Base-by-base conservation (phyloP, 2,797 vertebrate genomes). In the Pampus argenteus region DNA sequence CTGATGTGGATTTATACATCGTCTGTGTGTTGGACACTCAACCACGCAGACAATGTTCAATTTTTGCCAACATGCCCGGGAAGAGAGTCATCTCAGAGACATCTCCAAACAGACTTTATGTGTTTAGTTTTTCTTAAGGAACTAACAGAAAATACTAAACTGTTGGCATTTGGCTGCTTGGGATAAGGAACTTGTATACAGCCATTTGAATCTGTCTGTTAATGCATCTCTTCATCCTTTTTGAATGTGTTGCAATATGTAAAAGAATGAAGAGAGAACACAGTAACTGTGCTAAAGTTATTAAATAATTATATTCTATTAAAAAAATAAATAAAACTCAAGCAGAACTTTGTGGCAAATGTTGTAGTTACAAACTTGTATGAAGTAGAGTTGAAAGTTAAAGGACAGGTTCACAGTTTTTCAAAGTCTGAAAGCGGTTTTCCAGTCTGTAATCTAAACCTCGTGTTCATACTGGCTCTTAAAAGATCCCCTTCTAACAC, bases 1-100 rank as follows among this genome's bases (percentile, higher is more conserved):
- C 58, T 89, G 74, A 90, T 49, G 47, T 5, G 25, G 23, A 62
- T 49, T 14, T 13, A 9, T n/a, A 40, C 13, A 6, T 58, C 15
- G 26, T 69, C 28, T 67, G 23, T 51, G 25, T 68, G 59, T 55
- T 26, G 67, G 64, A 77, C 71, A 48, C 23, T 68, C 17, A 58
- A n/a, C 5, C 47, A 45, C 34, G 11, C 29, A n/a, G 45, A 82
- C 18, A 22, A 7, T 51, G 1, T 50, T 20, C 4, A 40, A 3
- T 4, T 5, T 68, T 52, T 70, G 28, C 40, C 36, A 58, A 29
- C 36, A 63, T 48, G 15, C 40, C 38, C 44, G n/a, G 44, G 45
- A 51, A 8, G 20, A 4, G 45, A 17, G 18, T 59, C 5, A 40
- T 51, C 45, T 66, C 13, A 51, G 17, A 36, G 44, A 34, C n/a